Evolutionary conservation across 2,888 invertebrate species (phyloP), one percentile per base, ranked within the genome.

Genomic region (Acronicta aceris): DNA sequence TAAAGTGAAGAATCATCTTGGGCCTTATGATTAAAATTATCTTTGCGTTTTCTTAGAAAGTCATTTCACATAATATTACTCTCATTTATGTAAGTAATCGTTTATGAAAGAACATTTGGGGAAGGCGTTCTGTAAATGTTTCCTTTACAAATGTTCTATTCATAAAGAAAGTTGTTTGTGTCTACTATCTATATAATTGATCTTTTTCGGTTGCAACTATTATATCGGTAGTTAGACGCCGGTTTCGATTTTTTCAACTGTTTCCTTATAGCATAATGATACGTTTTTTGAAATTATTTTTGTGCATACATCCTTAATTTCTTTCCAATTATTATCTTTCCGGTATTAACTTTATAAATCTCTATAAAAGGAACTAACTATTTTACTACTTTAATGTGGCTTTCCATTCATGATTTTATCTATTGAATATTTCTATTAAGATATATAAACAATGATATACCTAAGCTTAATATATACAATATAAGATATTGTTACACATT

Each of bases 151-250:
- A 59, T 48, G 41, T 50, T 59, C 45, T 63, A 50, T 56, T 76
- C 55, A 36, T 59, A 46, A 68, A 61, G 68, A 77, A 77, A 77
- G 63, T 68, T 65, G 51, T 47, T 68, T 51, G 57, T 63, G 45
- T 58, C 42, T 69, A 46, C 52, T 70, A 63, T 71, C 63, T 57
- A 38, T 60, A 40, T 51, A 60, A 68, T 68, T 64, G 71, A 77
- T 71, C 52, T 74, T 61, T 58, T 64, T 65, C 61, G 63, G 59
- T 71, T 59, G 57, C 57, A 57, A 51, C 46, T 57, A 50, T 8
- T 27, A 42, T 53, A 58, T 43, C 46, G 10, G 53, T 67, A 47
- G 60, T 59, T 52, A 48, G 40, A 38, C 46, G 38, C 46, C 40
- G 47, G 47, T 36, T 17, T 52, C 38, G 12, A 38, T 41, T 49